These are phyloP conservation scores for Callionymus lyra DNA, from an alignment of 2,113 vertebrate genomes.

Conservation along the genomic window DNA sequence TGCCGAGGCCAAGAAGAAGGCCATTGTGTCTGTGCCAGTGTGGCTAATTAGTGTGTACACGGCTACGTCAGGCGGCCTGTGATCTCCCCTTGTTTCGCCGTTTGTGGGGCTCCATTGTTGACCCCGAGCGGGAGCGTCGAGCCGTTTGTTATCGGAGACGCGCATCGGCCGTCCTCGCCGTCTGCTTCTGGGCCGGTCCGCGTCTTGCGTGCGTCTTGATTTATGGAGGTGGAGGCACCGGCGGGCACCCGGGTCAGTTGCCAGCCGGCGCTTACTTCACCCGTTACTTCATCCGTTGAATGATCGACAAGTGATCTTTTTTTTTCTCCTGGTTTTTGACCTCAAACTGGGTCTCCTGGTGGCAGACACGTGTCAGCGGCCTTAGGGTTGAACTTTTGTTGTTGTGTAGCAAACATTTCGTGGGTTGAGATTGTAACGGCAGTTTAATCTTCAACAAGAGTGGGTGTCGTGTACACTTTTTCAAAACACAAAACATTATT, in stretches of 20 bases:
- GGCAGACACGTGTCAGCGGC: too few relatives aligned
- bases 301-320: too few relatives aligned
- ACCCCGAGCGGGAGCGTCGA: slow-evolving; percentile 37
- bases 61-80: slow-evolving; percentile 46
- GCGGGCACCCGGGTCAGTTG: slow-evolving; percentile 45
- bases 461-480: too few relatives aligned
- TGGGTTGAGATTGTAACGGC: too few relatives aligned
- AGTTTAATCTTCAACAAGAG: too few relatives aligned
- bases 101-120: slow-evolving; percentile 49
- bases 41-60: slow-evolving; percentile 67
- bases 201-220: slow-evolving; percentile 44
- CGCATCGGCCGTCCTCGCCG: slow-evolving; percentile 40
- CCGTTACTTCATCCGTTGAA: too few relatives aligned
- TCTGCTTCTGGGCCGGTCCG: slow-evolving; percentile 30
- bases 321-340: too few relatives aligned
- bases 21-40: slow-evolving; percentile 53
- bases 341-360: too few relatives aligned
- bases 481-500: too few relatives aligned
- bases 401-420: too few relatives aligned
- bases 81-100: slow-evolving; percentile 45
- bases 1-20: slow-evolving; percentile 42
- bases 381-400: too few relatives aligned
- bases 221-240: slow-evolving; percentile 29
- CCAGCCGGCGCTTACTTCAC: slow-evolving; percentile 4
- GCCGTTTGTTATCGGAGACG: slow-evolving; percentile 33